A percentile compares a stretch with the other conserved stretches of the same genome.
phyloP scores from a whole-genome alignment of 2,888 invertebrate genomes.

The Mesorhabditis spiculigera region DNA sequence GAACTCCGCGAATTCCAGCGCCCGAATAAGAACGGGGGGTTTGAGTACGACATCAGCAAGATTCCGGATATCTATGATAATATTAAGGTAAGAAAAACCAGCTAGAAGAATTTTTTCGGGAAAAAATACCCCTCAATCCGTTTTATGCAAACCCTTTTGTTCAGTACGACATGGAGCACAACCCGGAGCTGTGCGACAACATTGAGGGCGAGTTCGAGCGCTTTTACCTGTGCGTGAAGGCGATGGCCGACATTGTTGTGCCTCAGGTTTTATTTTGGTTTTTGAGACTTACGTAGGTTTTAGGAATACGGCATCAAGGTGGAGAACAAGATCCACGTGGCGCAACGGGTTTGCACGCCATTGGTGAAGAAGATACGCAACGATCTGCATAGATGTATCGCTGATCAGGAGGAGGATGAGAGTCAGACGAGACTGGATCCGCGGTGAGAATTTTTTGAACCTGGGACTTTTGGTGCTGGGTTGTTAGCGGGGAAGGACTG shows the following conservation, averaged over 20 bases:
- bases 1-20: conserved; percentile 80
- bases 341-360: conserved; percentile 94
- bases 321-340: conserved; percentile 91
- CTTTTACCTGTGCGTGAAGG: conserved; percentile 86
- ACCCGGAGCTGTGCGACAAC: conserved; percentile 70
- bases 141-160: conserved; percentile 9
- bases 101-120: not conserved
- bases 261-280: conserved; percentile 71
- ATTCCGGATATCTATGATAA: conserved; percentile 99
- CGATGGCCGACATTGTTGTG: conserved; percentile 95
- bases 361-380: conserved; percentile 74
- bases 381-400: conserved; percentile 70
- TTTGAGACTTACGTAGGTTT: not conserved
- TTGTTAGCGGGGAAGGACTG: no score
- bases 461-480: no score
- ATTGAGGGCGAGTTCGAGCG: conserved; percentile 64
- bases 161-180: conserved; percentile 82
- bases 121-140: no score
- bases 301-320: conserved; percentile 92
- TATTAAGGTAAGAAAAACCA: conserved; percentile 85
- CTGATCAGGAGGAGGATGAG: conserved; percentile 77
- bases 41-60: conserved; percentile 87
- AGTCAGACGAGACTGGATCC: conserved; percentile 93
- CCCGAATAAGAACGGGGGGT: conserved; percentile 64
- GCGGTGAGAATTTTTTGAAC: conserved; percentile 67